A percentile compares a stretch with the other conserved stretches of the same genome.
phyloP scores from a whole-genome alignment of 2,888 invertebrate species.

The Melangyna quadrimaculata region DNA sequence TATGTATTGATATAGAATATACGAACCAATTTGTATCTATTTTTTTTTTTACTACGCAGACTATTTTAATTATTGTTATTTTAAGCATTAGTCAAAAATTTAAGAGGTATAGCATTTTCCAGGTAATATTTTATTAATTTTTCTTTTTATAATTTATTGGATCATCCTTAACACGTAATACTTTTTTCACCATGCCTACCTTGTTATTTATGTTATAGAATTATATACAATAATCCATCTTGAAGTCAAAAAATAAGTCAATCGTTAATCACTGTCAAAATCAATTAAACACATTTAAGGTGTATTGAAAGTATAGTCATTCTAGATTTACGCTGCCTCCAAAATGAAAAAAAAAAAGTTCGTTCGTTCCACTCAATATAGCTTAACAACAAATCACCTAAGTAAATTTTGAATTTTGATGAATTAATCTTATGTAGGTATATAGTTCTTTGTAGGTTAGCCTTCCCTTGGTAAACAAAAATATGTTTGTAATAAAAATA shows the following conservation, averaged over 20 bases:
- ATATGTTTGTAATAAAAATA: too few species aligned
- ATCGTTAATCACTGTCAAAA: constrained; percentile 4
- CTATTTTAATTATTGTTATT: too few species aligned
- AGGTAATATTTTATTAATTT: not conserved
- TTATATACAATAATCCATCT: not conserved
- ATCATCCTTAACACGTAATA: not conserved
- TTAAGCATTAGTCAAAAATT: too few species aligned
- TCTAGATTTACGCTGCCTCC: not conserved
- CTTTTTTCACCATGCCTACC: not conserved
- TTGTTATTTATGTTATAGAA: not conserved
- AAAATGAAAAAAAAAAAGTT: not conserved
- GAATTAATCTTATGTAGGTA: constrained; percentile 4
- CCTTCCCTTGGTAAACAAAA: too few species aligned
- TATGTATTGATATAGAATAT: too few species aligned
- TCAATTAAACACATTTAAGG: not conserved
- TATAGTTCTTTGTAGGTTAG: too few species aligned
- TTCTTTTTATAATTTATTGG: not conserved
- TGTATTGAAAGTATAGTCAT: not conserved
- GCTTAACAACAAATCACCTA: not conserved
- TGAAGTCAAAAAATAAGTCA: not conserved
- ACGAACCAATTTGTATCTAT: too few species aligned
- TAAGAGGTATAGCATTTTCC: too few species aligned
- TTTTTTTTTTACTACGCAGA: too few species aligned
- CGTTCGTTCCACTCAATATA: constrained; percentile 12
- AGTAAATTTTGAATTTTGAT: constrained; percentile 34